These are phyloP conservation scores for Exocentrus adspersus DNA, from an alignment of 2,888 invertebrate genomes.

Conservation along the genomic window DNA sequence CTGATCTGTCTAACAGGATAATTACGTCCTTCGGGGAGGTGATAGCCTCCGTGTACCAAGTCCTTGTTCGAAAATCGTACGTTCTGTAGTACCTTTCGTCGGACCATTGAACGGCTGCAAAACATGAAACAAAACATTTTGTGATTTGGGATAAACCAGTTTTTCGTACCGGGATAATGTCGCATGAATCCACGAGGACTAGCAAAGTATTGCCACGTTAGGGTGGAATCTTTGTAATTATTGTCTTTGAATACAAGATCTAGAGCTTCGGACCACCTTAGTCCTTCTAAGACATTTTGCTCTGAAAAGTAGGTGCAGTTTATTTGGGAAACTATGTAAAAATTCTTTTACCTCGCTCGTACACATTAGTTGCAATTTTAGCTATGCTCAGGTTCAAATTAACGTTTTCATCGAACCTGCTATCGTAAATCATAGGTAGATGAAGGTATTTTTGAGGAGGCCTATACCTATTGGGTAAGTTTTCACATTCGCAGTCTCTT, in stretches of 20 bases:
- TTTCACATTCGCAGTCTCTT: constrained; percentile 44
- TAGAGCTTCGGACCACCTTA: constrained; percentile 94
- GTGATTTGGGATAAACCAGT: neutral
- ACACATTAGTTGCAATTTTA: constrained; percentile 94
- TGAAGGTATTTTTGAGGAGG: constrained; percentile 65
- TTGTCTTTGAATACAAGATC: constrained; percentile 90
- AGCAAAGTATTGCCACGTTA: constrained; percentile 98
- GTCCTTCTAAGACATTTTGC: constrained; percentile 85
- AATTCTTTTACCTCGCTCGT: constrained; percentile 87
- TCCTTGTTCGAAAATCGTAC: constrained; percentile 92
- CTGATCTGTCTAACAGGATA: constrained; percentile 74
- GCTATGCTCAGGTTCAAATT: constrained; percentile 86
- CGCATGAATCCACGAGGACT: constrained; percentile 96
- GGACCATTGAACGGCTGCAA: constrained; percentile 76
- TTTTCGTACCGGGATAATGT: constrained; percentile 84
- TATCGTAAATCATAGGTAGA: constrained; percentile 72
- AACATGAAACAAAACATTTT: constrained; percentile 7
- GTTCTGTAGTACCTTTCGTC: constrained; percentile 68
- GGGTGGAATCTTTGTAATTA: constrained; percentile 83
- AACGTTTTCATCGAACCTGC: constrained; percentile 78
- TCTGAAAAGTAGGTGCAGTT: too few species aligned
- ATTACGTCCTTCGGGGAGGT: constrained; percentile 95
- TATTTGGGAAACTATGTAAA: too few species aligned
- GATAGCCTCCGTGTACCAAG: constrained; percentile 98
- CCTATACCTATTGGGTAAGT: constrained; percentile 35